Evolutionary conservation across 2,113 vertebrate species (phyloP), one percentile per base, ranked within the genome.

Genomic region (Xiphias gladius): DNA sequence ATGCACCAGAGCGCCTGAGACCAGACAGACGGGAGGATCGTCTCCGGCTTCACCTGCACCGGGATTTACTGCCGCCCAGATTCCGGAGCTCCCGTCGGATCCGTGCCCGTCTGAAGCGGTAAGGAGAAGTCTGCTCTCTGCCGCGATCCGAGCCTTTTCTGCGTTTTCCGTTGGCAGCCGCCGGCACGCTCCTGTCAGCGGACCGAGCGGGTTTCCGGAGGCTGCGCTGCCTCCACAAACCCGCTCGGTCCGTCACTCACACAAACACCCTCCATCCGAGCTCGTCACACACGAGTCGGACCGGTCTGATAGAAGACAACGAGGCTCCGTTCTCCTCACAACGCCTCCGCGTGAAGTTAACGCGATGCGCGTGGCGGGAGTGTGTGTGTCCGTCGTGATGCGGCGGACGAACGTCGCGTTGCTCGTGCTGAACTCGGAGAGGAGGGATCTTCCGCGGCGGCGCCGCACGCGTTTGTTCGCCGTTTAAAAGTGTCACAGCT

Each of bases 1-100:
- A 50, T 59, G 78, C 86, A 75, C 11, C 86, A n/a, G 73, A 79
- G 84, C 58, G 64, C 28, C 43, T 35, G 78, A 71, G 82, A 75
- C 66, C 55, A 62, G 55, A n/a, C 61, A 22, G 3, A 35, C 80
- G 22, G n/a, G 41, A 73, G 57, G 68, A 26, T 62, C 4, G 22
- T n/a, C 48, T 64, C 61, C 83, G n/a, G 86, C 75, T 73, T 20
- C 62, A 28, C 37, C 54, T 17, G 28, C 66, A 13, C 16, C 32
- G 24, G 85, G 82, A 87, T 83, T 79, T 43, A 24, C 24, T 19
- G 1, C 8, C 43, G 41, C n/a, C 2, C 35, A 24, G 17, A 35
- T 14, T 59, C 32, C 66, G 59, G 52, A 74, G 37, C 87, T 6
- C 13, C 37, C 10, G 43, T 3, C 63, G 62, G 79, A 69, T 43